Percentiles rank a stretch among this genome's conserved stretches.
These are phyloP conservation scores for Ectobius pallidus DNA, from an alignment of 2,888 invertebrate species.

Conservation along the genomic window DNA sequence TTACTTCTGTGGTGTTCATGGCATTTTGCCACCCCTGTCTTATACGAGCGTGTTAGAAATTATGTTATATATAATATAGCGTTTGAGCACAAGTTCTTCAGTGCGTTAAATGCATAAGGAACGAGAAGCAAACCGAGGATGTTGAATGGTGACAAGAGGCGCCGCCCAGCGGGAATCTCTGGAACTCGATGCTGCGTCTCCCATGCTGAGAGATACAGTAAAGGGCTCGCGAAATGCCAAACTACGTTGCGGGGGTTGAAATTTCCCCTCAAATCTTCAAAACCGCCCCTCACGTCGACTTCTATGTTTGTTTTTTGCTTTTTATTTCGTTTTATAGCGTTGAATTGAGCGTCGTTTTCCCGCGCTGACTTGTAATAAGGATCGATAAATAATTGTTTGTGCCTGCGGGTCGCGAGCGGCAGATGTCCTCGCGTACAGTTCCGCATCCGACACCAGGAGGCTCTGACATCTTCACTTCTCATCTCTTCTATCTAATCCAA, in stretches of 20 bases:
- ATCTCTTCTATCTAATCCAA: too few relatives aligned
- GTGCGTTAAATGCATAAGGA: not conserved
- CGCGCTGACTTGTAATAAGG: constrained; percentile 24
- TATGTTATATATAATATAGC: too few relatives aligned
- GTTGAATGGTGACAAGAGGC: constrained; percentile 46
- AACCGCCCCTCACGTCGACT: constrained; percentile 17
- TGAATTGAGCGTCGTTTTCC: constrained; percentile 26
- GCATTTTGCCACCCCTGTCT: too few relatives aligned
- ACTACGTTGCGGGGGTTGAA: not conserved
- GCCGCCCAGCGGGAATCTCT: constrained; percentile 53
- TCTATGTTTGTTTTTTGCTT: constrained; percentile 21
- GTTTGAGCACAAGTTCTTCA: not conserved
- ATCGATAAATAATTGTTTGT: constrained; percentile 29
- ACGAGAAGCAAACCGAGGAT: not conserved
- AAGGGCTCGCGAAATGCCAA: not conserved
- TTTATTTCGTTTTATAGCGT: constrained; percentile 25
- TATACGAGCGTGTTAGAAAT: too few relatives aligned
- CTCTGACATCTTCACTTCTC: not conserved
- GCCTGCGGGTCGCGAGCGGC: constrained; percentile 21
- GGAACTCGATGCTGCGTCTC: constrained; percentile 48
- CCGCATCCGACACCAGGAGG: constrained; percentile 10
- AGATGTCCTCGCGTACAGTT: constrained; percentile 34
- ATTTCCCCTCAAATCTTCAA: constrained; percentile 5
- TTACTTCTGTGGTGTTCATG: too few relatives aligned
- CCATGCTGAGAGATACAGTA: constrained; percentile 42